Evolutionary conservation across 1,140 invertebrate genomes (phyloP).

Genomic region (Lepidotrigona ventralis): DNA sequence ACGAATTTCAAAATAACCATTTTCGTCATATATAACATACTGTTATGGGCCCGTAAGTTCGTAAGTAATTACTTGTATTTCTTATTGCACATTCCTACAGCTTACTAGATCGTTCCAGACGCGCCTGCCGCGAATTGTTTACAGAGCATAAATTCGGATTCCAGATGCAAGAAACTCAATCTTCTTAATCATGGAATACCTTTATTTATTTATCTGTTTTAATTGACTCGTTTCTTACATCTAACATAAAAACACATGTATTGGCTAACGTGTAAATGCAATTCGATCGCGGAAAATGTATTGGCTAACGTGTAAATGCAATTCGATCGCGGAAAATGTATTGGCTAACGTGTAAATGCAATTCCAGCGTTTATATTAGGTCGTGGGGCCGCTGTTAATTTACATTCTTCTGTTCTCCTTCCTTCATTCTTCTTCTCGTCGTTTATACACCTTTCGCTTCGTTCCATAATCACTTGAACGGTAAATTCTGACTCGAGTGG

Average conservation of each 20-base stretch:
- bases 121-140: conserved; percentile 17
- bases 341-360: no score
- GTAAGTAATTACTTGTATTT: not conserved
- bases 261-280: conserved; percentile 68
- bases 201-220: conserved; percentile 13
- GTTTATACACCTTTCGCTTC: not conserved
- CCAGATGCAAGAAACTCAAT: conserved; percentile 24
- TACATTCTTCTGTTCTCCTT: conserved; percentile 27
- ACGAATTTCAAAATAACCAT: conserved; percentile 13
- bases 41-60: not conserved
- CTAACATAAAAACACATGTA: conserved; percentile 70
- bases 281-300: conserved; percentile 61
- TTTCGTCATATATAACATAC: not conserved
- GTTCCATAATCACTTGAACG: conserved; percentile 39
- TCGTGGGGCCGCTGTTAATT: conserved; percentile 49
- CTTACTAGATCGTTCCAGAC: not conserved
- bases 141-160: conserved; percentile 66
- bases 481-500: conserved; percentile 52
- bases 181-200: conserved; percentile 19
- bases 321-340: no score
- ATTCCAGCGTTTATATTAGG: conserved; percentile 46
- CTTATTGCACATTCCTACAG: not conserved
- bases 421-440: no score
- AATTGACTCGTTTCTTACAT: conserved; percentile 56
- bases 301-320: no score